A percentile compares a stretch with the other conserved stretches of the same genome.
Conservation (phyloP, 2,113 vertebrate species). For the Chionodraco myersi region DNA sequence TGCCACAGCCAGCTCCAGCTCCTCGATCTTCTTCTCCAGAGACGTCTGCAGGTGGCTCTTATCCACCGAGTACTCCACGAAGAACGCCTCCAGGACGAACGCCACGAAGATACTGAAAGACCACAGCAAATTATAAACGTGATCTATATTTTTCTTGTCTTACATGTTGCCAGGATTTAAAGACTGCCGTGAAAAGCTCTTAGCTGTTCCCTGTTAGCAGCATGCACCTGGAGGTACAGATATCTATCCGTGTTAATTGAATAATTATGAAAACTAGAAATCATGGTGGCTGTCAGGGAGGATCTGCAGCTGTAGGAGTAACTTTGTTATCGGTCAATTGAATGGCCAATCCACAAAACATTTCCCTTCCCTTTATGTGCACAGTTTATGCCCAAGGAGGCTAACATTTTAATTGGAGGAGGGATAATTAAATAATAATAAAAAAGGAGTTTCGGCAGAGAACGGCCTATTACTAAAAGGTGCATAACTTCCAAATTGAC, state of each 20-base stretch:
- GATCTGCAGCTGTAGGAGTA: not conserved
- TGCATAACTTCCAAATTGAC: too few relatives aligned
- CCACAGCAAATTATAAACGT: not conserved
- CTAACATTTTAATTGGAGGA: too few relatives aligned
- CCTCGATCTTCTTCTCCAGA: conserved; percentile 94
- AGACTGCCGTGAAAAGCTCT: not conserved
- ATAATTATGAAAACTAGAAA: not conserved
- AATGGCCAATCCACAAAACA: too few relatives aligned
- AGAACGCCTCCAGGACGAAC: conserved; percentile 94
- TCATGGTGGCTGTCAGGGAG: not conserved
- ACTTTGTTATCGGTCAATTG: not conserved
- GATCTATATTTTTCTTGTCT: not conserved
- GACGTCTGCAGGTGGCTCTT: conserved; percentile 93
- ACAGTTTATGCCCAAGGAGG: too few relatives aligned
- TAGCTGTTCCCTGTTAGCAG: not conserved
- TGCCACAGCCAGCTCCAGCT: conserved; percentile 89
- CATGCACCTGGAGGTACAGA: too few relatives aligned
- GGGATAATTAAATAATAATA: too few relatives aligned
- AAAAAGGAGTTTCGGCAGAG: too few relatives aligned
- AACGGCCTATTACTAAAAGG: too few relatives aligned
- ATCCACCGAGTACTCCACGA: conserved; percentile 92
- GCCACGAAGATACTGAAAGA: conserved; percentile 92
- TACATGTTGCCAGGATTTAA: not conserved
- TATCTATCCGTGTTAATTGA: not conserved
- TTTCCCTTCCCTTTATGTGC: too few relatives aligned